A percentile compares a stretch with the other conserved stretches of the same genome.
phyloP scores from a whole-genome alignment of 2,797 vertebrate species.

The Acipenser transmontanus region DNA sequence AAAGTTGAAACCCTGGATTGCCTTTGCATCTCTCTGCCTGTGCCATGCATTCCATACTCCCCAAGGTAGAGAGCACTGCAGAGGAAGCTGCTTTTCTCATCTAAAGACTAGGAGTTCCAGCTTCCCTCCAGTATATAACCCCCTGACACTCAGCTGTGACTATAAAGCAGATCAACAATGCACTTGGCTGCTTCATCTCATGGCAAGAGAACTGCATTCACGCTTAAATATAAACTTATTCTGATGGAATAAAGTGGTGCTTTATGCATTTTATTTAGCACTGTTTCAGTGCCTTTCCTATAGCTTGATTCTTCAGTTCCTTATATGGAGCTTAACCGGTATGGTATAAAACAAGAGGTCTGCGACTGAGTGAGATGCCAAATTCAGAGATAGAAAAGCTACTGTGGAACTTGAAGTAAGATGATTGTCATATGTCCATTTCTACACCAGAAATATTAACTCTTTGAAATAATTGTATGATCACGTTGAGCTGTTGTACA shows the following conservation, averaged over 20 bases:
- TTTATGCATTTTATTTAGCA: conserved; percentile 21
- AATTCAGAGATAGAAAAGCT: no score
- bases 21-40: neutral
- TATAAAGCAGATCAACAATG: neutral
- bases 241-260: conserved; percentile 10
- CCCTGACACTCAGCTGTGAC: conserved; percentile 21
- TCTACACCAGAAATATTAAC: no score
- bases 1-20: conserved; percentile 44
- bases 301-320: neutral
- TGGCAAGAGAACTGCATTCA: conserved; percentile 11
- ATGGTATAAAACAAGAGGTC: no score
- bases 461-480: no score
- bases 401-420: no score
- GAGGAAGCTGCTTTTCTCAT: conserved; percentile 10
- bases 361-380: no score
- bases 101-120: conserved; percentile 3
- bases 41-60: neutral
- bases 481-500: no score
- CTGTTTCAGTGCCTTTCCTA: conserved; percentile 31
- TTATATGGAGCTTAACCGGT: neutral
- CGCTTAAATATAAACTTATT: conserved; percentile 11
- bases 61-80: neutral
- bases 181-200: conserved; percentile 12
- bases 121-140: conserved; percentile 16
- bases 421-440: no score